These are phyloP conservation scores for Crioceris asparagi DNA, from an alignment of 2,888 invertebrate species.

Conservation along the genomic window DNA sequence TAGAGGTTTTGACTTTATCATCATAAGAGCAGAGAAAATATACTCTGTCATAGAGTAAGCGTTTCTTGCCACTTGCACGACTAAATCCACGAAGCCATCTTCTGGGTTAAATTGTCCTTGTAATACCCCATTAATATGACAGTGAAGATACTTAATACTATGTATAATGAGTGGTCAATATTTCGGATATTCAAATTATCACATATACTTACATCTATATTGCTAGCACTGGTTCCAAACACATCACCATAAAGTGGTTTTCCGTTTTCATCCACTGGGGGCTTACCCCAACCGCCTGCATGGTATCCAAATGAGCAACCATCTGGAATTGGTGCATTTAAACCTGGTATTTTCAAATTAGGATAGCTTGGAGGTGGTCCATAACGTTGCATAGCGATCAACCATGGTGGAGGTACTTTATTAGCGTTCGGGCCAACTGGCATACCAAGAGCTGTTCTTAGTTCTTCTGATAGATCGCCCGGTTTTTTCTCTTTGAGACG, in stretches of 20 bases:
- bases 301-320: slow-evolving; percentile 97
- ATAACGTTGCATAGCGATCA: slow-evolving; percentile 95
- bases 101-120: too few relatives aligned
- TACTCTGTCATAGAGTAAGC: too few relatives aligned
- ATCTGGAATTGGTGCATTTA: slow-evolving; percentile 97
- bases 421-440: slow-evolving; percentile 90
- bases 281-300: slow-evolving; percentile 99
- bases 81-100: too few relatives aligned
- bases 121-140: too few relatives aligned
- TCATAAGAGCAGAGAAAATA: too few relatives aligned
- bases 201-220: slow-evolving; percentile 53
- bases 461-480: slow-evolving; percentile 90
- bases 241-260: slow-evolving; percentile 98
- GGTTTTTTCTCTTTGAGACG: slow-evolving; percentile 97
- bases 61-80: too few relatives aligned
- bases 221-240: slow-evolving; percentile 73
- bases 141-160: too few relatives aligned
- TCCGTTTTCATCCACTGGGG: slow-evolving; percentile 96
- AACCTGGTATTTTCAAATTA: slow-evolving; percentile 91
- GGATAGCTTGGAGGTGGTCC: slow-evolving; percentile 99
- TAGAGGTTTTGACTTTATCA: too few relatives aligned
- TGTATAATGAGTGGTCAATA: too few relatives aligned
- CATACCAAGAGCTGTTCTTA: slow-evolving; percentile 96
- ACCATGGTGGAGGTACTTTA: slow-evolving; percentile 85
- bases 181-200: not conserved